A percentile compares a stretch with the other conserved stretches of the same genome.
Conservation (phyloP, 2,113 vertebrate genomes). For the Larimichthys crocea region DNA sequence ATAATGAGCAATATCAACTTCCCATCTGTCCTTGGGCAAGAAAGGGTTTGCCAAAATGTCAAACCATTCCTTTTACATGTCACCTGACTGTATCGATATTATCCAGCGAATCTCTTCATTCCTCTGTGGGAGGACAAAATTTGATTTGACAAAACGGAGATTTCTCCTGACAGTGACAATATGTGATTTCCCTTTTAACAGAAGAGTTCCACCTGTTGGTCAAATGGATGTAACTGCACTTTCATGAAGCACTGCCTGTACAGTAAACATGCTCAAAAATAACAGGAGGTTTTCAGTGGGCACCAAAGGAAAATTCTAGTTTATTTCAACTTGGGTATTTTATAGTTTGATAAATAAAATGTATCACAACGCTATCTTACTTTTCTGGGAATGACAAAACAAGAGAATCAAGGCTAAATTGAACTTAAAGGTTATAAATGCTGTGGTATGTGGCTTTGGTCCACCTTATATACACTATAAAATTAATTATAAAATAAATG, state of each 20-base stretch:
- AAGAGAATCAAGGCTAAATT: too few species aligned
- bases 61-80: background rate
- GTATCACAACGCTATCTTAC: too few species aligned
- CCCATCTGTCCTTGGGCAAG: background rate
- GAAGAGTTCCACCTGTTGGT: constrained; percentile 40
- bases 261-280: background rate
- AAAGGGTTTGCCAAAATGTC: background rate
- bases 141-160: background rate
- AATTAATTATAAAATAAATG: background rate
- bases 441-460: background rate
- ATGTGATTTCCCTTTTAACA: background rate
- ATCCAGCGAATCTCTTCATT: background rate
- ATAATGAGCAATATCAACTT: too few species aligned
- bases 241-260: background rate
- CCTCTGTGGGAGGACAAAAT: background rate
- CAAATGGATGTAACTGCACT: background rate
- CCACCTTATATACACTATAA: background rate
- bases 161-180: background rate
- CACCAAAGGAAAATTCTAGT: background rate
- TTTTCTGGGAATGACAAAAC: background rate
- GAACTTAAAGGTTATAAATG: background rate
- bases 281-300: background rate
- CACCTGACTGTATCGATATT: background rate
- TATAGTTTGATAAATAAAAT: background rate
- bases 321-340: background rate